A percentile compares a stretch with the other conserved stretches of the same genome.
Evolutionary conservation across 2,797 vertebrate genomes (phyloP).

Genomic region (Lepus townsendii): DNA sequence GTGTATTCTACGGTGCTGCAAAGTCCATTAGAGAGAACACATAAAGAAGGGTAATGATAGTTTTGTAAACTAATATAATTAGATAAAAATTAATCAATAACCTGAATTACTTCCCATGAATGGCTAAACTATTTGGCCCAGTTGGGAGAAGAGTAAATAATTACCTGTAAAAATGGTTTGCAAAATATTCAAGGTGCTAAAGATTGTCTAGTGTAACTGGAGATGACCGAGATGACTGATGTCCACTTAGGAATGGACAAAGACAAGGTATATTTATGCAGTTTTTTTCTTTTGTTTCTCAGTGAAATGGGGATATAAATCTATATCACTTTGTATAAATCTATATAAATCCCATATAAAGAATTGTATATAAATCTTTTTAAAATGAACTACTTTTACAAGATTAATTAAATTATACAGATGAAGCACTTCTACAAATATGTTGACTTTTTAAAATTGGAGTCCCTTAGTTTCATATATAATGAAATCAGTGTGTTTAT

Average conservation of each 20-base stretch:
- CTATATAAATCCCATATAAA: background rate
- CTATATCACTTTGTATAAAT: background rate
- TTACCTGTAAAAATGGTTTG: background rate
- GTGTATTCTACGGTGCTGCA: background rate
- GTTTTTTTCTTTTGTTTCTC: background rate
- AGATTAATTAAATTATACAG: background rate
- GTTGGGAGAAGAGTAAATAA: background rate
- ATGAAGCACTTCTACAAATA: constrained; percentile 25
- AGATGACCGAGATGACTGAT: background rate
- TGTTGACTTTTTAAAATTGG: constrained; percentile 18
- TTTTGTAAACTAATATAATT: background rate
- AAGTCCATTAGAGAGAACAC: background rate
- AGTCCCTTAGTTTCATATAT: constrained; percentile 37
- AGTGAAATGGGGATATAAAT: background rate
- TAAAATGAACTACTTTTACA: constrained; percentile 50
- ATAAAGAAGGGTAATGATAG: background rate
- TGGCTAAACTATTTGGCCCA: background rate
- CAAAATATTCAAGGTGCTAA: background rate
- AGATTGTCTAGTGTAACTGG: background rate
- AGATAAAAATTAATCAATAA: constrained; percentile 31
- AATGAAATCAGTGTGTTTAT: constrained; percentile 1
- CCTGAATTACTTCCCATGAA: background rate
- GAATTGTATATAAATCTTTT: constrained; percentile 7
- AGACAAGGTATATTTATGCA: background rate
- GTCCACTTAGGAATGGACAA: background rate